phyloP scores from a whole-genome alignment of 2,797 vertebrate species.

The Epinephelus coioides region DNA sequence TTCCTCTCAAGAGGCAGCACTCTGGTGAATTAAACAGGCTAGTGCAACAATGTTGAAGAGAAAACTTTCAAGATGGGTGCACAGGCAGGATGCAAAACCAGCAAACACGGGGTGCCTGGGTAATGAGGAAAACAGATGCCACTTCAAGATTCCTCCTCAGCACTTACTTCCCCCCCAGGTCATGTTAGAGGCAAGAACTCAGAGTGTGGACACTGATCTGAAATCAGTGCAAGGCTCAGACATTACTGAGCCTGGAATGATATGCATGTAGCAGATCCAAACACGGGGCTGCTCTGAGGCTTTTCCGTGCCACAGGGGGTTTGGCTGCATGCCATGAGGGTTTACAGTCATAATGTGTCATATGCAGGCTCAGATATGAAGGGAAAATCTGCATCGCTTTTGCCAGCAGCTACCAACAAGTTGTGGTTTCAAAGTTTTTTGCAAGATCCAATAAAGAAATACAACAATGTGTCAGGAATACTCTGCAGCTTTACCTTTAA shows the following conservation, averaged over 20 bases:
- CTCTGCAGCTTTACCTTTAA: conserved; percentile 32
- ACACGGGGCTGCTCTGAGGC: neutral
- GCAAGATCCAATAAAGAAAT: neutral
- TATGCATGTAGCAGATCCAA: conserved; percentile 24
- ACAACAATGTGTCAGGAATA: neutral
- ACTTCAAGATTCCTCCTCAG: conserved; percentile 23
- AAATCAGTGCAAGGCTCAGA: conserved; percentile 13
- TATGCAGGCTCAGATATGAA: conserved; percentile 3
- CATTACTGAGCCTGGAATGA: conserved; percentile 19
- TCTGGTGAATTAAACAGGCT: neutral
- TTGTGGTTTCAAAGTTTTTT: conserved; percentile 21
- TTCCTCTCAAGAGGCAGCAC: neutral
- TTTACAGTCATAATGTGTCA: conserved; percentile 45
- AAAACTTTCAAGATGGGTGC: conserved; percentile 30
- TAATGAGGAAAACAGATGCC: conserved; percentile 78
- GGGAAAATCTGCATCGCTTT: conserved; percentile 49
- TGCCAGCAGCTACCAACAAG: conserved; percentile 26
- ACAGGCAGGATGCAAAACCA: conserved; percentile 59
- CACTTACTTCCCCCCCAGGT: neutral
- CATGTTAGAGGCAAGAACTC: neutral
- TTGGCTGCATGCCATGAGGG: conserved; percentile 50
- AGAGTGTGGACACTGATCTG: neutral
- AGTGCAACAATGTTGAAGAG: neutral
- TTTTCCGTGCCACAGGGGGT: conserved; percentile 44
- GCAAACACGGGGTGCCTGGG: conserved; percentile 52